Evolutionary conservation across 2,113 vertebrate species (phyloP), one percentile per base, ranked within the genome.

Genomic region (Naja naja): DNA sequence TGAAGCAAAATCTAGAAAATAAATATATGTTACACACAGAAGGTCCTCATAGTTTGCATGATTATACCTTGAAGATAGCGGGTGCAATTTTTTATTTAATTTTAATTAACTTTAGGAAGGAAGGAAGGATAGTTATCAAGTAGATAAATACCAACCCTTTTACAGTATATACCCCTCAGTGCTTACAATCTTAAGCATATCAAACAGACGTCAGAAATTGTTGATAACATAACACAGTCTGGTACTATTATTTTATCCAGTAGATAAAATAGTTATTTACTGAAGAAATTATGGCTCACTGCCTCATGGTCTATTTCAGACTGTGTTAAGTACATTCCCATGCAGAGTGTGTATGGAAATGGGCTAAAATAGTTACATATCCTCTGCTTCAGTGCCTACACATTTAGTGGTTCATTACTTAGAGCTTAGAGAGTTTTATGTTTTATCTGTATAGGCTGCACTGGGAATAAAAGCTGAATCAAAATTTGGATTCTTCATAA

Each of bases 311-410:
- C 85, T 87, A 4, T 88, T 88, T 91, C 54, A 52, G 49, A 58
- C 30, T 53, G 85, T 53, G 55, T 9, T 52, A 88, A 88, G 4
- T 16, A 39, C 22, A 74, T 88, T 92, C 10, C 34, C n/a, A 74
- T 20, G 18, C 34, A 43, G 4, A 54, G 52, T 81, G 25, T 39
- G 54, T 39, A n/a, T 69, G 91, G 25, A 88, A 88, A 92, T 92
- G 34, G 49, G n/a, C 60, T 89, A 30, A 89, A 60, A 89, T 47
- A 92, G 91, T 92, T n/a, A 22, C 87, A 92, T 34, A 74, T 81
- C 47, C 87, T 54, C 12, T 81, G 87, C 49, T 89, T 54, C 60
- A 81, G 23, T n/a, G 49, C 58, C 39, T 92, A n/a, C 74, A 92
- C 74, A 64, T 55, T 81, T 92, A 45, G 11, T 86, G 74, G 47